These are phyloP conservation scores for Dicerorhinus sumatrensis DNA, from an alignment of 2,113 vertebrate genomes.

Conservation along the genomic window DNA sequence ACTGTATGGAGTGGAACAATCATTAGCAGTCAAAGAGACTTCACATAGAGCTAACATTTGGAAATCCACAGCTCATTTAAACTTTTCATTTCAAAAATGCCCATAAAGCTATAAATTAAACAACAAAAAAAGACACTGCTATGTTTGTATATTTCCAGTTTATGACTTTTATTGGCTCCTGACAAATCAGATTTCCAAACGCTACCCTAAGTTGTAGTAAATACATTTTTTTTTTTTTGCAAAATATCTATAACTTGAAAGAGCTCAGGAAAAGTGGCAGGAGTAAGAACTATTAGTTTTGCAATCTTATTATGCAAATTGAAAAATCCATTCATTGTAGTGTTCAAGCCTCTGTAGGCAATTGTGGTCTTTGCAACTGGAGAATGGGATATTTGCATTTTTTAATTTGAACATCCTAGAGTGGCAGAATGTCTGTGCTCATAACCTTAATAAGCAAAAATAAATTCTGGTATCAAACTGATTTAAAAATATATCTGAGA, in stretches of 20 bases:
- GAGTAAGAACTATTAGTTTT: slow-evolving; percentile 60
- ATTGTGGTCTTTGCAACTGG: slow-evolving; percentile 1
- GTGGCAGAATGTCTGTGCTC: neutral
- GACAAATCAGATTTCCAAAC: slow-evolving; percentile 47
- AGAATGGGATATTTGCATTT: slow-evolving; percentile 52
- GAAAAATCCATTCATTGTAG: slow-evolving; percentile 29
- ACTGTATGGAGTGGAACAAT: neutral
- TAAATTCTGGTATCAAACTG: slow-evolving; percentile 25
- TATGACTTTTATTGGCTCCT: neutral
- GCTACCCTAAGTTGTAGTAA: neutral
- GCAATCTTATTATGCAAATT: slow-evolving; percentile 61
- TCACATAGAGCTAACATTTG: neutral
- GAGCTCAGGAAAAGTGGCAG: neutral
- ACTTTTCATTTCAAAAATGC: neutral
- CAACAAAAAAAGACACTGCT: neutral
- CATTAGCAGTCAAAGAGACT: neutral
- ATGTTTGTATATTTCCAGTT: neutral
- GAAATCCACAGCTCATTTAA: neutral
- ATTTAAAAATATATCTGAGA: slow-evolving; percentile 25
- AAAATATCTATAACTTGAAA: slow-evolving; percentile 55
- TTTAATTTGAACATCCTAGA: slow-evolving; percentile 25
- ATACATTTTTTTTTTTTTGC: neutral
- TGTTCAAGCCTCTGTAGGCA: neutral
- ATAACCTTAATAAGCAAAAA: slow-evolving; percentile 58
- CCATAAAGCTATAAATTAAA: neutral